These are phyloP conservation scores for Silurus aristotelis DNA, from an alignment of 2,797 vertebrate species.

Conservation along the genomic window DNA sequence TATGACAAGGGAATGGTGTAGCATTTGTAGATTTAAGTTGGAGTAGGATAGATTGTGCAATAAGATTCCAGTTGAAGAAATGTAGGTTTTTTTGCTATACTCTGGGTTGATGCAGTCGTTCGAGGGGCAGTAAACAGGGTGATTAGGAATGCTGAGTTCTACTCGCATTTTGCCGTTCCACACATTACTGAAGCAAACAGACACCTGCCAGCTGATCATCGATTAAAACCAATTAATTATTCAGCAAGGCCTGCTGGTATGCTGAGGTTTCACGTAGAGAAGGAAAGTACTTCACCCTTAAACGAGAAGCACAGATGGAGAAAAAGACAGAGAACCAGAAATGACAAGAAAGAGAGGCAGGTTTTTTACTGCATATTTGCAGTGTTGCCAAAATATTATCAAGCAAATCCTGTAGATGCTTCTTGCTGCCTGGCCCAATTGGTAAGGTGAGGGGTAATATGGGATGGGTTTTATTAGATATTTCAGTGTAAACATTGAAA, in stretches of 20 bases:
- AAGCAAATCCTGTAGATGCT: background rate
- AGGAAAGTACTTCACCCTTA: constrained; percentile 13
- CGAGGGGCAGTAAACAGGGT: background rate
- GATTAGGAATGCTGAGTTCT: constrained; percentile 9
- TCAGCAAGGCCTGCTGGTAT: constrained; percentile 35
- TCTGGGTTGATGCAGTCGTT: constrained; percentile 1
- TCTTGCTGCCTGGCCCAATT: background rate
- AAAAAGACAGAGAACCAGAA: background rate
- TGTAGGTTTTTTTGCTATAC: too few species aligned
- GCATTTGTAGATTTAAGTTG: background rate
- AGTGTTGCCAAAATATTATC: background rate
- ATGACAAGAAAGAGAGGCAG: background rate
- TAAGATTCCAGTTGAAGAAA: background rate
- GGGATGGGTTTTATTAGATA: background rate
- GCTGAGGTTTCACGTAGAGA: constrained; percentile 28
- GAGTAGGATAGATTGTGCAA: background rate
- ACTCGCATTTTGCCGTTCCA: constrained; percentile 23
- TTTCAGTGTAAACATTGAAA: background rate
- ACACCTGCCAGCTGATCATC: constrained; percentile 41
- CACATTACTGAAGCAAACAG: constrained; percentile 34
- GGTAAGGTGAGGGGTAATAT: background rate
- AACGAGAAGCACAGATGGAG: constrained; percentile 21
- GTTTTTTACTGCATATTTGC: background rate
- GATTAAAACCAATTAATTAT: constrained; percentile 52
- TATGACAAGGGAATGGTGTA: background rate